Conservation (phyloP, 2,888 invertebrate species). For the Leucoma salicis region DNA sequence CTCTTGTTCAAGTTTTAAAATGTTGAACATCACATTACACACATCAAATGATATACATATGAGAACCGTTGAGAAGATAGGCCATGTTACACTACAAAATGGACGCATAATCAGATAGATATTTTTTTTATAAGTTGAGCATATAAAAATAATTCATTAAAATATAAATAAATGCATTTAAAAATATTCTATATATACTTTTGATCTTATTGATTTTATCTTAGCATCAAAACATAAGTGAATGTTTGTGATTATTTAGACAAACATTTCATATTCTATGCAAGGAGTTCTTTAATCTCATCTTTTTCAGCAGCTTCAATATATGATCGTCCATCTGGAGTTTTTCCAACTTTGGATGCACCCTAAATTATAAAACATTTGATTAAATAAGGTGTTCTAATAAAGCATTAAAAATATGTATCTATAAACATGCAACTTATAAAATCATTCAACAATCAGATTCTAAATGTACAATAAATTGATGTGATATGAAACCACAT, state of each 20-base stretch:
- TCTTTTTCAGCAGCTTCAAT: constrained; percentile 94
- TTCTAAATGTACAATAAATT: too few species aligned
- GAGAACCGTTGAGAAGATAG: constrained; percentile 33
- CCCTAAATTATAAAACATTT: constrained; percentile 84
- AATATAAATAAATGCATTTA: constrained; percentile 79
- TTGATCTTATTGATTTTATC: constrained; percentile 52
- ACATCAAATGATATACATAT: constrained; percentile 23
- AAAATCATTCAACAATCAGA: too few species aligned
- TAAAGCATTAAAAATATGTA: too few species aligned
- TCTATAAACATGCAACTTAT: too few species aligned
- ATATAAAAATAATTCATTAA: constrained; percentile 75
- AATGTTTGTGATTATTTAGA: constrained; percentile 33
- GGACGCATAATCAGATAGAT: constrained; percentile 69
- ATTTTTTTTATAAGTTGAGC: constrained; percentile 60
- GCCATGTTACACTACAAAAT: constrained; percentile 58
- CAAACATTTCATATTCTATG: constrained; percentile 45
- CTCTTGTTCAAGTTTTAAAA: constrained; percentile 39
- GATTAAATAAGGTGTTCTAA: too few species aligned
- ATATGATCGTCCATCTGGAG: constrained; percentile 94
- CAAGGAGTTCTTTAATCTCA: constrained; percentile 91
- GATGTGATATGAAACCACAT: too few species aligned
- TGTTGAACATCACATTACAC: constrained; percentile 30
- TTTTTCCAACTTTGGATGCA: constrained; percentile 89
- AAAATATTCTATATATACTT: constrained; percentile 65
- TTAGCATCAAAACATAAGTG: constrained; percentile 61